Conservation (phyloP, 1,140 invertebrate genomes). For the Ganaspis sp. region DNA sequence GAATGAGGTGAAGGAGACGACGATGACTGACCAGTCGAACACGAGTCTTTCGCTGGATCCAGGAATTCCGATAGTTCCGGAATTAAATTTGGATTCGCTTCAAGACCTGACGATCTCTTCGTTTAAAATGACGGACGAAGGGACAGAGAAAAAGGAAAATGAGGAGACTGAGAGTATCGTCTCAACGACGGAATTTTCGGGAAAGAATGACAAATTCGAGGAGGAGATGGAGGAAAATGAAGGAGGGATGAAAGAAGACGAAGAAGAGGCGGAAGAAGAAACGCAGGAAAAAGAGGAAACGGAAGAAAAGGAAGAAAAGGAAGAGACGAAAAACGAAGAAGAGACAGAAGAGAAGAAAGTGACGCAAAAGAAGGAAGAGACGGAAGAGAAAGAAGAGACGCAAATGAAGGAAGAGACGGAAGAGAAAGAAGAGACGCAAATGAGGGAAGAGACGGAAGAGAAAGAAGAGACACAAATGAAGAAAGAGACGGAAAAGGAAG, state of each 20-base stretch:
- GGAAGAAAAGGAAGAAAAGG: conserved; percentile 26
- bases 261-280: background rate
- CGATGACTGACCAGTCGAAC: conserved; percentile 48
- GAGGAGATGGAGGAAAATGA: conserved; percentile 35
- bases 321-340: conserved; percentile 41
- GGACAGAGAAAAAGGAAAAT: conserved; percentile 49
- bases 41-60: conserved; percentile 56
- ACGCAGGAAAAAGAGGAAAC: conserved; percentile 15
- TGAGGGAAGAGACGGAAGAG: background rate
- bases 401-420: background rate
- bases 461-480: background rate
- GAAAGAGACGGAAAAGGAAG: background rate
- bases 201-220: conserved; percentile 42
- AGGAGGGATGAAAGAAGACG: conserved; percentile 15
- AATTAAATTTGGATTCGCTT: conserved; percentile 69
- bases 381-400: conserved; percentile 21
- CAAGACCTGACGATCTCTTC: conserved; percentile 69
- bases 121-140: conserved; percentile 40
- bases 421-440: background rate
- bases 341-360: conserved; percentile 32
- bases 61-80: conserved; percentile 62
- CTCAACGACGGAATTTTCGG: conserved; percentile 40
- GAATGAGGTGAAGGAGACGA: conserved; percentile 58
- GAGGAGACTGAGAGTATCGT: conserved; percentile 51
- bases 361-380: conserved; percentile 38